Conservation (phyloP, 2,113 vertebrate species). For the Thalassoma bifasciatum region DNA sequence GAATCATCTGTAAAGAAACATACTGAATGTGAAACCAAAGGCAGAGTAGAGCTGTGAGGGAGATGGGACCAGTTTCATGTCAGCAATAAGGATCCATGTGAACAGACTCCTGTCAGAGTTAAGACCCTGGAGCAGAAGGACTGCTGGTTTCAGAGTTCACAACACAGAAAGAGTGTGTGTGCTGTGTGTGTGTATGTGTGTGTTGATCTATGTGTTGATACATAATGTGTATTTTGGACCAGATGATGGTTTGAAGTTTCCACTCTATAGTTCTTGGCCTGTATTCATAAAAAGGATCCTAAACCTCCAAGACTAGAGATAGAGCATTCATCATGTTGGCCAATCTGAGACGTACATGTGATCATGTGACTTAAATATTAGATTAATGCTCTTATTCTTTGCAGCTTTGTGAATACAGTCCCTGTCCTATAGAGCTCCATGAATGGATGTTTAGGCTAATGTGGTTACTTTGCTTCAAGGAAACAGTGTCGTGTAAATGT, state of each 20-base stretch:
- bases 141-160: slow-evolving; percentile 51
- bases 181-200: slow-evolving; percentile 16
- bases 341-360: slow-evolving; percentile 30
- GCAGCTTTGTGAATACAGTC: slow-evolving; percentile 63
- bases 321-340: slow-evolving; percentile 25
- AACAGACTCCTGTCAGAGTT: slow-evolving; percentile 34
- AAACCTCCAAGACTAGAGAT: not conserved
- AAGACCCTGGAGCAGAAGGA: slow-evolving; percentile 36
- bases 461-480: slow-evolving; percentile 33
- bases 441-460: slow-evolving; percentile 36
- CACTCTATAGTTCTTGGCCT: slow-evolving; percentile 44
- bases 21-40: slow-evolving; percentile 65
- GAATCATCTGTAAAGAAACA: slow-evolving; percentile 54
- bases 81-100: slow-evolving; percentile 45
- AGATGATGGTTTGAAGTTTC: slow-evolving; percentile 22
- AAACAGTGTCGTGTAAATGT: slow-evolving; percentile 36
- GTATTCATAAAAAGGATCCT: slow-evolving; percentile 47
- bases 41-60: slow-evolving; percentile 31
- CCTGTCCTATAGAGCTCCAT: slow-evolving; percentile 48
- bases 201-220: slow-evolving; percentile 33
- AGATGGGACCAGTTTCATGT: slow-evolving; percentile 13
- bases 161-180: not conserved
- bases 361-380: slow-evolving; percentile 30
- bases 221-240: slow-evolving; percentile 23
- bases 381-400: slow-evolving; percentile 47